A percentile compares a stretch with the other conserved stretches of the same genome.
phyloP scores from a whole-genome alignment of 2,888 invertebrate genomes.

The Acleris sparsana region DNA sequence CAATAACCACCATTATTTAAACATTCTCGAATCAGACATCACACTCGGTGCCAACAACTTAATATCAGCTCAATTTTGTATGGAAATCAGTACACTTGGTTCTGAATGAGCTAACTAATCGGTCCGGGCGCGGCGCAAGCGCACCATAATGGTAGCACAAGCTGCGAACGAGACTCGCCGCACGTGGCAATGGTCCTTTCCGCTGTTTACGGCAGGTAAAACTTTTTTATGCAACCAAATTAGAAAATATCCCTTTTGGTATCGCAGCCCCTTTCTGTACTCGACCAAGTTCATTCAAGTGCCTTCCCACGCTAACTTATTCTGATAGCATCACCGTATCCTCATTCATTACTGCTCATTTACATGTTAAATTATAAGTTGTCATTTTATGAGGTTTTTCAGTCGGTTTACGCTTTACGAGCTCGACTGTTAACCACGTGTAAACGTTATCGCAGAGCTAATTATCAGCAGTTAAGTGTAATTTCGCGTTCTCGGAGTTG shows the following conservation, averaged over 20 bases:
- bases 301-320: constrained; percentile 52
- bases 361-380: constrained; percentile 35
- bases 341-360: constrained; percentile 35
- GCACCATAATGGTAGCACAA: constrained; percentile 47
- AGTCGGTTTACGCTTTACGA: constrained; percentile 27
- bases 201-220: constrained; percentile 79
- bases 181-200: constrained; percentile 80
- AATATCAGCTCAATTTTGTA: too few relatives aligned
- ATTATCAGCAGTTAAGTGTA: constrained; percentile 22
- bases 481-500: constrained; percentile 13
- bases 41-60: too few relatives aligned
- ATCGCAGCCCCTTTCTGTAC: constrained; percentile 60
- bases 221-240: constrained; percentile 59
- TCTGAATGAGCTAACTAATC: constrained; percentile 8
- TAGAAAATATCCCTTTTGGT: constrained; percentile 56
- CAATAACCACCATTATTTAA: background rate
- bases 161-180: constrained; percentile 61
- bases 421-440: constrained; percentile 29
- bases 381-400: constrained; percentile 33
- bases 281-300: constrained; percentile 52
- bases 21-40: too few relatives aligned
- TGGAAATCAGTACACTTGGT: background rate
- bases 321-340: constrained; percentile 25
- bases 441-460: constrained; percentile 30
- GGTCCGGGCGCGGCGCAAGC: constrained; percentile 32